Percentiles rank a stretch among this genome's conserved stretches.
phyloP scores from a whole-genome alignment of 1,140 invertebrate genomes.

The Tetragonula clypearis region DNA sequence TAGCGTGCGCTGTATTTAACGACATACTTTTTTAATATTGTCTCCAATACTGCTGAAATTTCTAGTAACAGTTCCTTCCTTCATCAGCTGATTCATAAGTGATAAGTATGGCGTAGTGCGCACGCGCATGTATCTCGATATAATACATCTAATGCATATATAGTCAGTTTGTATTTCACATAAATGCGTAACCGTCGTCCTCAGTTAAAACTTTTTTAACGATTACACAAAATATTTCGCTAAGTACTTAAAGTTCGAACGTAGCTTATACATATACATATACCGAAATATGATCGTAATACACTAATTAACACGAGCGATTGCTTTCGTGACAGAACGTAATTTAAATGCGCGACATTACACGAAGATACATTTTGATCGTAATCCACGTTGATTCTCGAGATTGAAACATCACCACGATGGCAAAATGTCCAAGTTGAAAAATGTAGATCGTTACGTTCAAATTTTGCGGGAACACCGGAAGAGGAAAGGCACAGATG shows the following conservation, averaged over 20 bases:
- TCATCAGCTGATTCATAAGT: conserved; percentile 73
- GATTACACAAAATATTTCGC: not conserved
- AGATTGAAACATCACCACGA: not conserved
- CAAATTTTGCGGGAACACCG: not conserved
- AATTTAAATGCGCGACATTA: not conserved
- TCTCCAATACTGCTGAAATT: conserved; percentile 1
- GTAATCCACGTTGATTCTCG: not conserved
- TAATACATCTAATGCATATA: not conserved
- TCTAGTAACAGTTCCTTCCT: conserved; percentile 20
- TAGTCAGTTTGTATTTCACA: not conserved
- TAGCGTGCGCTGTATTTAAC: conserved; percentile 95
- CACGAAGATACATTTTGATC: not conserved
- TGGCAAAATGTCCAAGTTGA: not conserved
- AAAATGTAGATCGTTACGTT: not conserved
- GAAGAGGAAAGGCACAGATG: not conserved
- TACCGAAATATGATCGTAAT: not conserved
- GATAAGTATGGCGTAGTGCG: conserved; percentile 62
- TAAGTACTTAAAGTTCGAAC: not conserved
- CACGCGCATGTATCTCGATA: conserved; percentile 53
- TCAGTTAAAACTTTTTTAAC: not conserved
- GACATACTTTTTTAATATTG: conserved; percentile 86
- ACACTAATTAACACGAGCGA: not conserved
- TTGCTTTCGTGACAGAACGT: not conserved
- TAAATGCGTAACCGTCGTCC: not conserved
- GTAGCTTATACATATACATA: not conserved